A percentile compares a stretch with the other conserved stretches of the same genome.
Evolutionary conservation across 2,113 vertebrate genomes (phyloP).

Genomic region (Mugil cephalus): DNA sequence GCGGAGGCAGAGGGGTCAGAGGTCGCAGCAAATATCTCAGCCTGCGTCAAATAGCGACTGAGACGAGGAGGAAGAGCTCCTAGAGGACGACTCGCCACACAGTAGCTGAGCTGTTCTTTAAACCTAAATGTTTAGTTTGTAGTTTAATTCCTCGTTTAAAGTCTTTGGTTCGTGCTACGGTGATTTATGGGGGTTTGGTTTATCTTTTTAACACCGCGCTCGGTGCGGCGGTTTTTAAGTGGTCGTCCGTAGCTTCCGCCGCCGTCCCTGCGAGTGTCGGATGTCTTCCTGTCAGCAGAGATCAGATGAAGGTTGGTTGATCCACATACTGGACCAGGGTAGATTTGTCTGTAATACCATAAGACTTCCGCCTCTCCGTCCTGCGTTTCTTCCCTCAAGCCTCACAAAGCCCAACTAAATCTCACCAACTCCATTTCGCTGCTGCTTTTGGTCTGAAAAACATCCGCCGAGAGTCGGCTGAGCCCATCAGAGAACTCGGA

Average conservation of each 20-base stretch:
- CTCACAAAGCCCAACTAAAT: conserved; percentile 48
- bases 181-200: no score
- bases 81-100: not conserved
- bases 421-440: conserved; percentile 10
- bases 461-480: conserved; percentile 4
- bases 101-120: not conserved
- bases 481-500: not conserved
- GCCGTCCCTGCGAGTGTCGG: not conserved
- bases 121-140: not conserved
- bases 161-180: no score
- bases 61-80: not conserved
- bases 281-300: conserved; percentile 27
- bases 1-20: conserved; percentile 26
- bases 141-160: no score
- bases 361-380: conserved; percentile 34
- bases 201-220: no score
- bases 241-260: not conserved
- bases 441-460: conserved; percentile 25
- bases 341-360: conserved; percentile 58
- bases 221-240: no score
- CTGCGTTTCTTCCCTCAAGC: conserved; percentile 21
- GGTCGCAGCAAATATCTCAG: conserved; percentile 15
- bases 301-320: conserved; percentile 26
- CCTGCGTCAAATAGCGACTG: not conserved
- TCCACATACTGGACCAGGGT: not conserved